These are phyloP conservation scores for Pocillopora verrucosa DNA, from an alignment of 64 coral and sea anemone species.

Conservation along the genomic window DNA sequence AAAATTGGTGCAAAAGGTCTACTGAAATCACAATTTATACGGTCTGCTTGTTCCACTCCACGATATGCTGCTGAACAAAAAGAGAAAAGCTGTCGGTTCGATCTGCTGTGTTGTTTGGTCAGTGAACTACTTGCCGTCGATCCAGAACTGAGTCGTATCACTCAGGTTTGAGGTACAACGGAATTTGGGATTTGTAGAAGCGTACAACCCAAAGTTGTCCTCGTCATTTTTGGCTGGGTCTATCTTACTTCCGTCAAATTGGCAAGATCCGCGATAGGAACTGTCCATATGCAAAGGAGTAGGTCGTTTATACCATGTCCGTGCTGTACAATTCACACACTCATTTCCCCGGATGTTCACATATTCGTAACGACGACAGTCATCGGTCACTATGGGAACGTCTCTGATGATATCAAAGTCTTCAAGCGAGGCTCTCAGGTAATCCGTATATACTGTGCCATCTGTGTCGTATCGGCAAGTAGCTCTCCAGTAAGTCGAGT, in stretches of 20 bases:
- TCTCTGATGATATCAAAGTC: not conserved
- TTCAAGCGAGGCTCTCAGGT: slow-evolving; percentile 5
- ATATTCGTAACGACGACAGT: not conserved
- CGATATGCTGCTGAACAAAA: too few species aligned
- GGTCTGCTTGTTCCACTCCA: too few species aligned
- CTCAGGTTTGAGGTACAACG: not conserved
- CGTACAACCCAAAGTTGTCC: slow-evolving; percentile 49
- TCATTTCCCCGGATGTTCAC: slow-evolving; percentile 44
- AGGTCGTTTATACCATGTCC: not conserved
- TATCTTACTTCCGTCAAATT: not conserved
- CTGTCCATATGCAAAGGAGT: not conserved
- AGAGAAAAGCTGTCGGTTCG: too few species aligned
- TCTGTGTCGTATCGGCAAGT: slow-evolving; percentile 37
- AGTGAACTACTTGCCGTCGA: not conserved
- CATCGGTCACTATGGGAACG: too few species aligned
- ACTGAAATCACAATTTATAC: too few species aligned
- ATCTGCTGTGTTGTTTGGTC: too few species aligned
- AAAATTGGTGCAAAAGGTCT: too few species aligned
- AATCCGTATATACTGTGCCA: slow-evolving; percentile 29
- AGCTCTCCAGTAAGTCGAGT: slow-evolving; percentile 33
- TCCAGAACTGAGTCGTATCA: not conserved
- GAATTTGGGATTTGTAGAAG: slow-evolving; percentile 2
- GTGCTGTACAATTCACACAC: not conserved
- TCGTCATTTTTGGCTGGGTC: not conserved
- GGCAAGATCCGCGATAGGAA: not conserved